Percentiles rank a stretch among this genome's conserved stretches.
Evolutionary conservation across 1,140 invertebrate genomes (phyloP).

Genomic region (Meteorus sp.): DNA sequence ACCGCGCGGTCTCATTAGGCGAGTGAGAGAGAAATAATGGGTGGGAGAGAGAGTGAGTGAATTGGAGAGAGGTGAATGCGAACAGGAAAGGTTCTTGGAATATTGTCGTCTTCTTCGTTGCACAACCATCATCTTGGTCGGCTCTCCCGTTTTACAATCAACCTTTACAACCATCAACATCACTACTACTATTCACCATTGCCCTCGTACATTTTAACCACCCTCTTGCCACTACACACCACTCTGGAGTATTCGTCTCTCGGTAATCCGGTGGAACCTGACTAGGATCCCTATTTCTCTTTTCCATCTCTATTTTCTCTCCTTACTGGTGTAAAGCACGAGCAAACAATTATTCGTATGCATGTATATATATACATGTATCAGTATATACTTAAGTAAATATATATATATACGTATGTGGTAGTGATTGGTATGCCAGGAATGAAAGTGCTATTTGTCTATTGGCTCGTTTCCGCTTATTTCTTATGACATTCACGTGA

Average conservation of each 20-base stretch:
- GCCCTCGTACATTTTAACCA: constrained; percentile 36
- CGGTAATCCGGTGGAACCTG: constrained; percentile 22
- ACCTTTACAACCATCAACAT: no score
- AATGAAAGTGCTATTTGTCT: no score
- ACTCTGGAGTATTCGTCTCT: constrained; percentile 33
- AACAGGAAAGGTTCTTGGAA: no score
- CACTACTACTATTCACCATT: no score
- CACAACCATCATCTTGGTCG: constrained; percentile 11
- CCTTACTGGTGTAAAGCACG: constrained; percentile 36
- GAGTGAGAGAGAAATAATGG: constrained; percentile 31
- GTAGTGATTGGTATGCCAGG: constrained; percentile 48
- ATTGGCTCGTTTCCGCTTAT: no score
- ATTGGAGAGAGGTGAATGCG: not conserved
- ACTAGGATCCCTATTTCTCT: not conserved
- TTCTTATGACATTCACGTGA: no score
- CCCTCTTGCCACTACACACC: constrained; percentile 19
- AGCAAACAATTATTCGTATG: constrained; percentile 51
- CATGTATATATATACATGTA: no score
- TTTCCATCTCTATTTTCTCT: not conserved
- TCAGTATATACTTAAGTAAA: no score
- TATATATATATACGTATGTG: no score
- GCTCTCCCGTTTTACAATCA: constrained; percentile 51
- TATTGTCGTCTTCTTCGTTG: constrained; percentile 32
- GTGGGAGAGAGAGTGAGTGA: not conserved
- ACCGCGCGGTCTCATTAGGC: constrained; percentile 55